These are phyloP conservation scores for Eudemis profundana DNA, from an alignment of 2,888 invertebrate species.

Conservation along the genomic window DNA sequence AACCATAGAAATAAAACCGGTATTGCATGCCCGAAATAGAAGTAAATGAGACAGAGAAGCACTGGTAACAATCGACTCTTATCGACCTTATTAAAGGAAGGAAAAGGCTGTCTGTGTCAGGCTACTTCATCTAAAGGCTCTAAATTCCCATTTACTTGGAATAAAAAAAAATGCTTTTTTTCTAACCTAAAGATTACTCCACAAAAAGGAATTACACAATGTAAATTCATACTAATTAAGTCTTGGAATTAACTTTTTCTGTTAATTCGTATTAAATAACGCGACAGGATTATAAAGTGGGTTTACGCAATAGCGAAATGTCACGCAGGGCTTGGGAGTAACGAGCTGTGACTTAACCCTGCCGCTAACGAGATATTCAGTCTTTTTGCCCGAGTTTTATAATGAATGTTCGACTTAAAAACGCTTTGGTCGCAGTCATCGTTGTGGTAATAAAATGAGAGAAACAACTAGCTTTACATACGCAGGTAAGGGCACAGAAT, in stretches of 20 bases:
- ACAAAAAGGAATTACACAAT: conserved; percentile 1
- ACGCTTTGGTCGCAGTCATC: neutral
- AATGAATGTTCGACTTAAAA: conserved; percentile 2
- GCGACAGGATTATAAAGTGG: conserved; percentile 13
- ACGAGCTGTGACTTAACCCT: conserved; percentile 11
- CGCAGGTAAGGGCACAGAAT: too few relatives aligned
- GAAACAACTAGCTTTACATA: too few relatives aligned
- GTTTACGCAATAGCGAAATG: conserved; percentile 20
- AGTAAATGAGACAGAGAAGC: too few relatives aligned
- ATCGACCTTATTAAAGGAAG: too few relatives aligned
- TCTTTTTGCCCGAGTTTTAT: conserved; percentile 7
- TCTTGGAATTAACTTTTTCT: conserved; percentile 18
- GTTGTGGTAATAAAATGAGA: too few relatives aligned
- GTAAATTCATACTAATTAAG: conserved; percentile 24
- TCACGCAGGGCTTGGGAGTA: conserved; percentile 15
- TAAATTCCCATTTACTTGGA: neutral
- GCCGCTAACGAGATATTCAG: conserved; percentile 19
- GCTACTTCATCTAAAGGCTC: neutral
- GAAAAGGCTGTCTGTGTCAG: neutral
- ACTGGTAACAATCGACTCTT: too few relatives aligned
- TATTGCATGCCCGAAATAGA: too few relatives aligned
- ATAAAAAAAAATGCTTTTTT: conserved; percentile 56
- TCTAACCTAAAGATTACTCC: conserved; percentile 54
- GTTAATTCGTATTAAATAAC: conserved; percentile 14
- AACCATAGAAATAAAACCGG: too few relatives aligned